Conservation (phyloP, 2,113 vertebrate species). For the Atlantisia rogersi region DNA sequence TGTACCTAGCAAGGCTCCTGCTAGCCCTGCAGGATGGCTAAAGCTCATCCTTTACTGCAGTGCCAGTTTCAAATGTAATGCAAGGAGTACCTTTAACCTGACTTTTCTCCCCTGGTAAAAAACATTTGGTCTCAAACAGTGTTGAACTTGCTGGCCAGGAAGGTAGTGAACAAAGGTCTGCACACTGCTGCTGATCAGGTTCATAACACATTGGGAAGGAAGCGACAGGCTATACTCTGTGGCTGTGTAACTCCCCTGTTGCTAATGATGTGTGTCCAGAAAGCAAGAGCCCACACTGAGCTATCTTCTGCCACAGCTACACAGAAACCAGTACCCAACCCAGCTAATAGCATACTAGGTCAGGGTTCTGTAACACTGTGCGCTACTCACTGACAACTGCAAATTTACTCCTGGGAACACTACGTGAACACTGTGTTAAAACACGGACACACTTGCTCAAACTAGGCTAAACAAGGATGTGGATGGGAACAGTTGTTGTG, state of each 20-base stretch:
- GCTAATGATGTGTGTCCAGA: background rate
- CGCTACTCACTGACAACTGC: background rate
- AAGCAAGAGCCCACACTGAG: background rate
- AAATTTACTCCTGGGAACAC: background rate
- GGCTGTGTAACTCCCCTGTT: background rate
- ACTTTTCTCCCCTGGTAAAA: background rate
- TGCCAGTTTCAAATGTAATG: background rate
- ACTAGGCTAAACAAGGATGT: background rate
- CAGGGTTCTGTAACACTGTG: background rate
- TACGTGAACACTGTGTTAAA: accelerated
- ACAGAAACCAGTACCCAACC: background rate
- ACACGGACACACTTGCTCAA: accelerated
- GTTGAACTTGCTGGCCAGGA: background rate
- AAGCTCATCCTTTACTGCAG: background rate
- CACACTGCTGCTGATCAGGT: background rate
- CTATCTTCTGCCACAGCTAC: background rate
- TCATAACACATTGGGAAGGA: background rate
- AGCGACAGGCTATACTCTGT: background rate
- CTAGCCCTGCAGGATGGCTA: accelerated
- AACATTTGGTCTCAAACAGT: background rate
- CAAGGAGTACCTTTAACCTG: background rate
- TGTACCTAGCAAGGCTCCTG: background rate
- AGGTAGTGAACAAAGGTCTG: background rate
- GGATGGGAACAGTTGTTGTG: background rate
- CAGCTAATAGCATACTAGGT: background rate